phyloP scores from a whole-genome alignment of 2,797 vertebrate species.

The Amniataba percoides region DNA sequence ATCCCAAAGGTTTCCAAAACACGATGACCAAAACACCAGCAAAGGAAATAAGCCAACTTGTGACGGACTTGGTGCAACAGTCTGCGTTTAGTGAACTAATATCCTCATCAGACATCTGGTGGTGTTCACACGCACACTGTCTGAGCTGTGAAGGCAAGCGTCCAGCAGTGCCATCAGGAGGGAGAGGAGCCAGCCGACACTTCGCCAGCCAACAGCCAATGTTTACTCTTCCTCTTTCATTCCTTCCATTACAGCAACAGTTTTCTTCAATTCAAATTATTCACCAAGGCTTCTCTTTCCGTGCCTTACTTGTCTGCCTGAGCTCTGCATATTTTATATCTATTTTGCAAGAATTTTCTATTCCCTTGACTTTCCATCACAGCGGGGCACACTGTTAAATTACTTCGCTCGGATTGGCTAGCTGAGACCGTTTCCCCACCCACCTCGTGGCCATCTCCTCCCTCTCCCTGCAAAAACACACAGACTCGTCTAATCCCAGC shows the following conservation, averaged over 20 bases:
- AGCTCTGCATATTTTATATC: conserved; percentile 25
- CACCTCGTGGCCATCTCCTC: conserved; percentile 44
- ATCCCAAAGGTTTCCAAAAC: conserved; percentile 15
- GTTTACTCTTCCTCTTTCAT: conserved; percentile 41
- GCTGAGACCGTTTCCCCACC: conserved; percentile 43
- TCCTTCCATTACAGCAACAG: conserved; percentile 47
- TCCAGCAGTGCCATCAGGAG: conserved; percentile 46
- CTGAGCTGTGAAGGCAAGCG: conserved; percentile 44
- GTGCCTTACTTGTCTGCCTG: neutral
- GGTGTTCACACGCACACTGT: conserved; percentile 19
- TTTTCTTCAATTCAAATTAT: neutral
- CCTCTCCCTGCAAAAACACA: conserved; percentile 48
- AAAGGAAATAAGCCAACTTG: conserved; percentile 8
- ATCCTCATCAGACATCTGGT: conserved; percentile 44
- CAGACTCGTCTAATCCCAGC: conserved; percentile 82
- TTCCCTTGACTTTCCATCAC: conserved; percentile 31
- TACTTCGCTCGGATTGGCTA: conserved; percentile 35
- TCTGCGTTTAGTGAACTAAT: conserved; percentile 34
- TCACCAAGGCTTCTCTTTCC: conserved; percentile 5
- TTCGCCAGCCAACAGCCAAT: conserved; percentile 11
- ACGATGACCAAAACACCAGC: conserved; percentile 14
- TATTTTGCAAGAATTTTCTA: conserved; percentile 28
- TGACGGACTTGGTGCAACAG: neutral
- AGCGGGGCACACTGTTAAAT: conserved; percentile 39
- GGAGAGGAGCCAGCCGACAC: conserved; percentile 17